These are phyloP conservation scores for Acutogordius australiensis DNA, from an alignment of 2,888 invertebrate species.

Conservation along the genomic window DNA sequence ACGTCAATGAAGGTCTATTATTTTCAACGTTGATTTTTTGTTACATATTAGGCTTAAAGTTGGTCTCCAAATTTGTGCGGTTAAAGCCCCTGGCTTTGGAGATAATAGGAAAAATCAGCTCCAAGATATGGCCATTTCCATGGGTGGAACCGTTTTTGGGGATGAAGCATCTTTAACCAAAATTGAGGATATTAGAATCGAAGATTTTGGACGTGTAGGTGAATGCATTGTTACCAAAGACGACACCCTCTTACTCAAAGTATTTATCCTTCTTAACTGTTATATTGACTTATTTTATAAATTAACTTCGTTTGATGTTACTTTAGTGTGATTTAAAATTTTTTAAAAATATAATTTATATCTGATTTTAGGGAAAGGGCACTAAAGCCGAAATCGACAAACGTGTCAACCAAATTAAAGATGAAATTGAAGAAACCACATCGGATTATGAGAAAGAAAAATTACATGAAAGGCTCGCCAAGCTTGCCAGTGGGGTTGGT, in stretches of 20 bases:
- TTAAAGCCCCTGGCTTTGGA: constrained; percentile 83
- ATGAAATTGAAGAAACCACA: constrained; percentile 55
- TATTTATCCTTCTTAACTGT: no score
- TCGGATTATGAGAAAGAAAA: constrained; percentile 90
- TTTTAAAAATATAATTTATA: background rate
- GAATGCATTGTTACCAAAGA: constrained; percentile 80
- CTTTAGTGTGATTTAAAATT: constrained; percentile 4
- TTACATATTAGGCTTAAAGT: constrained; percentile 38
- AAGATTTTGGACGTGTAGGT: constrained; percentile 29
- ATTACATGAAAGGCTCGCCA: constrained; percentile 58
- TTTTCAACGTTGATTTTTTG: background rate
- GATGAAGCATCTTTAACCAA: constrained; percentile 68
- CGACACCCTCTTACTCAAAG: constrained; percentile 51
- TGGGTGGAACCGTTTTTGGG: constrained; percentile 65
- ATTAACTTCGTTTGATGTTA: no score
- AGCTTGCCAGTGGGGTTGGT: constrained; percentile 48
- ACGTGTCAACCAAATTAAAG: constrained; percentile 49
- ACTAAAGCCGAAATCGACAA: constrained; percentile 47
- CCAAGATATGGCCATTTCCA: constrained; percentile 65
- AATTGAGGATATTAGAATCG: constrained; percentile 44
- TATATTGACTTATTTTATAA: no score
- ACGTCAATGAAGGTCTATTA: no score
- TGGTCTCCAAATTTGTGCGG: constrained; percentile 69
- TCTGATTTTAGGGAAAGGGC: constrained; percentile 38
- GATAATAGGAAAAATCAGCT: constrained; percentile 72